Evolutionary conservation across 1,140 invertebrate species (phyloP).

Genomic region (Apis cerana): DNA sequence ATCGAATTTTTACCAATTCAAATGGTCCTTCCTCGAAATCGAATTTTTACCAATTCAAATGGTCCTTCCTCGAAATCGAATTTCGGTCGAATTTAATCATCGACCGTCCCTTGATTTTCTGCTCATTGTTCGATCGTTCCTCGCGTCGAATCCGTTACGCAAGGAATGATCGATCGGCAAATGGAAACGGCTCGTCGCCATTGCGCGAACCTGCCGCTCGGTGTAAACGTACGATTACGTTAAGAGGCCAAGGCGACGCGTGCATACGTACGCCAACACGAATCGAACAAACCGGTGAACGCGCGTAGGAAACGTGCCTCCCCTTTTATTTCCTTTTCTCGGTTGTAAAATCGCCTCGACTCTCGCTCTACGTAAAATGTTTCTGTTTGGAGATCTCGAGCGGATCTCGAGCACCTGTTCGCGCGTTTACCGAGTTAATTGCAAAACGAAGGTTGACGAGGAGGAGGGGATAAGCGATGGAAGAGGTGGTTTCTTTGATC

Average conservation of each 20-base stretch:
- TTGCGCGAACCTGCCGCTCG: conserved; percentile 45
- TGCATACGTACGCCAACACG: conserved; percentile 51
- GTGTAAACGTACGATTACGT: conserved; percentile 73
- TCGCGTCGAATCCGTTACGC: conserved; percentile 40
- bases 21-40: neutral
- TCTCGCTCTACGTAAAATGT: neutral
- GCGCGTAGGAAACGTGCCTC: conserved; percentile 70
- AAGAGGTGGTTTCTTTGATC: neutral
- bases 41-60: too few relatives aligned
- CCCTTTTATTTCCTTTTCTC: conserved; percentile 57
- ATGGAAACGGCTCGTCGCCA: conserved; percentile 68
- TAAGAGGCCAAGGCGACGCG: conserved; percentile 77
- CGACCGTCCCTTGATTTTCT: neutral
- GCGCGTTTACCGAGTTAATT: neutral
- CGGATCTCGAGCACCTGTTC: conserved; percentile 2
- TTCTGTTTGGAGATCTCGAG: neutral
- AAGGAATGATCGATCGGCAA: conserved; percentile 59
- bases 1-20: too few relatives aligned
- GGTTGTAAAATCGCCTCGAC: neutral
- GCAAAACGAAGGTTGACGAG: neutral
- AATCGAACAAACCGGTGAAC: conserved; percentile 58
- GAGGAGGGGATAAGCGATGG: neutral
- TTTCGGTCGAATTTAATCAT: neutral
- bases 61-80: neutral
- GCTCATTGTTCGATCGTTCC: conserved; percentile 21